Percentiles rank a stretch among this genome's conserved stretches.
These are phyloP conservation scores for Prosapia bicincta DNA, from an alignment of 2,888 invertebrate species.

Conservation along the genomic window DNA sequence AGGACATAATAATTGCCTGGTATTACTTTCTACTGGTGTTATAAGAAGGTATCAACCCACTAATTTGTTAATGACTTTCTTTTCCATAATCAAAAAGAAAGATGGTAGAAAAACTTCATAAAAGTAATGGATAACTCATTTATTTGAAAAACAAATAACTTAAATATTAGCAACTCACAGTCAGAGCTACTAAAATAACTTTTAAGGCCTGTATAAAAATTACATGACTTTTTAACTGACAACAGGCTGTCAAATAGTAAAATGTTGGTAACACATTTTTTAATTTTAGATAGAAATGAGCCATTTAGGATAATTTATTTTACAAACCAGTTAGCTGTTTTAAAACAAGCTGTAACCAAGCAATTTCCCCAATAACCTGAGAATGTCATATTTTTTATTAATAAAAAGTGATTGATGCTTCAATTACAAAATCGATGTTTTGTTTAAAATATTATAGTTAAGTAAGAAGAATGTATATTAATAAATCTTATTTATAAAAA, in stretches of 20 bases:
- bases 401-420: too few relatives aligned
- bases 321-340: not conserved
- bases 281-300: not conserved
- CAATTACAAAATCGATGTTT: too few relatives aligned
- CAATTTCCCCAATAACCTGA: not conserved
- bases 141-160: not conserved
- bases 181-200: not conserved
- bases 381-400: not conserved
- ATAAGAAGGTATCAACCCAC: too few relatives aligned
- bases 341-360: not conserved
- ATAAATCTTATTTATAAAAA: too few relatives aligned
- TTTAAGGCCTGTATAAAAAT: not conserved
- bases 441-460: too few relatives aligned
- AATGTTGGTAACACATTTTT: not conserved
- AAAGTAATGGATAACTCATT: not conserved
- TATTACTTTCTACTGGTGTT: too few relatives aligned
- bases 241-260: not conserved
- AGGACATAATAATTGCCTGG: too few relatives aligned
- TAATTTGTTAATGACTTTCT: too few relatives aligned
- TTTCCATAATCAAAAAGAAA: not conserved
- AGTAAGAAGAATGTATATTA: too few relatives aligned
- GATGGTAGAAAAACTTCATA: not conserved
- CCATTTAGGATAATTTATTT: too few relatives aligned
- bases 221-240: not conserved
- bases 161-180: not conserved